Percentiles rank a stretch among this genome's conserved stretches.
These are phyloP conservation scores for Amblyjoppa proteus DNA, from an alignment of 2,888 invertebrate species.

Conservation along the genomic window DNA sequence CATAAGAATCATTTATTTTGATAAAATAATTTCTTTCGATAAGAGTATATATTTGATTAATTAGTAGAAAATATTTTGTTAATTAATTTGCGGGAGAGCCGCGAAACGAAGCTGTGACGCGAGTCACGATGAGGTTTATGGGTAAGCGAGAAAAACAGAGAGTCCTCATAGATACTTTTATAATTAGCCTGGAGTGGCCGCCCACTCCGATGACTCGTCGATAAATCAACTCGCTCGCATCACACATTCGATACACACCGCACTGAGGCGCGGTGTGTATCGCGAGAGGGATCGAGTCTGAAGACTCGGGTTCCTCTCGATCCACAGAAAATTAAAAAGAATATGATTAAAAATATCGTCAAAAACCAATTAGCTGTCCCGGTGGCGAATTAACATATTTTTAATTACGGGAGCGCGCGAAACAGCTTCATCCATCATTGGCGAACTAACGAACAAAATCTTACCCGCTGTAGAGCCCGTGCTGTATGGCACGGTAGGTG, in stretches of 20 bases:
- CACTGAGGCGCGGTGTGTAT: background rate
- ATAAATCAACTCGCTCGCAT: conserved; percentile 61
- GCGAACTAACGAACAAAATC: background rate
- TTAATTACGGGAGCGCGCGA: conserved; percentile 78
- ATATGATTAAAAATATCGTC: conserved; percentile 78
- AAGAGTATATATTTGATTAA: background rate
- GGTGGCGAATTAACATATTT: conserved; percentile 82
- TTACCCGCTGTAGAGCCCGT: background rate
- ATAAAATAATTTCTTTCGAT: too few species aligned
- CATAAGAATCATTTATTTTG: too few species aligned
- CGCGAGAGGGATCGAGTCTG: too few species aligned
- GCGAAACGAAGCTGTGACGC: conserved; percentile 6
- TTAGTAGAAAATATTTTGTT: background rate
- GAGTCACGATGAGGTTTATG: background rate
- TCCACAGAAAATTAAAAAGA: background rate
- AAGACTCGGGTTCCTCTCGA: conserved; percentile 34
- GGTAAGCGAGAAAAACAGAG: conserved; percentile 40
- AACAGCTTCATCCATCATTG: conserved; percentile 68
- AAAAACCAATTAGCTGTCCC: conserved; percentile 82
- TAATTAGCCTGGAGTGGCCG: conserved; percentile 77
- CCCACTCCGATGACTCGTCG: conserved; percentile 59
- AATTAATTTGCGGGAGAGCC: background rate
- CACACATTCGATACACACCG: conserved; percentile 16
- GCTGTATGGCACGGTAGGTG: conserved; percentile 10
- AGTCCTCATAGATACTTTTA: conserved; percentile 76